These are phyloP conservation scores for Bambusicola thoracicus DNA, from an alignment of 2,113 vertebrate species.

Conservation along the genomic window DNA sequence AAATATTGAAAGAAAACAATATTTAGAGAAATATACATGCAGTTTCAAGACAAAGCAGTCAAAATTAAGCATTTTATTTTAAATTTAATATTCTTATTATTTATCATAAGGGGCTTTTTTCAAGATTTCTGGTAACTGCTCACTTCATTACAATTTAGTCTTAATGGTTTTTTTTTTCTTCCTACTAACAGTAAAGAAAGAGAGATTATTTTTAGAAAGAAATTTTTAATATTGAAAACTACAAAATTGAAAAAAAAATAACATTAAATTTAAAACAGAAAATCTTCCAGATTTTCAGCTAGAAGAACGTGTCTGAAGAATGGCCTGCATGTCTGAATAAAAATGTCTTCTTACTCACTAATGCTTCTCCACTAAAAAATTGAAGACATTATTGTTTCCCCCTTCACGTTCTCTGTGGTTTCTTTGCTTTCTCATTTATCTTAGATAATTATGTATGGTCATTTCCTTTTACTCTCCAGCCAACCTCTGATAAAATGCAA, in stretches of 20 bases:
- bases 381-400: neutral
- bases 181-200: neutral
- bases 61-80: neutral
- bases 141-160: neutral
- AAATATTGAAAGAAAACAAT: neutral
- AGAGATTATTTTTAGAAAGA: neutral
- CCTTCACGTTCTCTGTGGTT: accelerated
- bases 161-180: neutral
- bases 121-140: neutral
- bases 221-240: neutral
- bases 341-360: neutral
- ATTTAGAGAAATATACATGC: neutral
- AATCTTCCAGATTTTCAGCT: neutral
- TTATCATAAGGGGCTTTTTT: neutral
- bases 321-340: neutral
- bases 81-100: neutral
- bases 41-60: neutral
- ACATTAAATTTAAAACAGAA: neutral
- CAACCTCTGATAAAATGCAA: neutral
- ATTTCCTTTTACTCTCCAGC: neutral
- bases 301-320: neutral
- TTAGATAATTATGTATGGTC: neutral
- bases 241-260: neutral
- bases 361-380: neutral
- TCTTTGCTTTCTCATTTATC: neutral